Base-by-base conservation (phyloP, 2,888 invertebrate species). In the Cheilosia vernalis region DNA sequence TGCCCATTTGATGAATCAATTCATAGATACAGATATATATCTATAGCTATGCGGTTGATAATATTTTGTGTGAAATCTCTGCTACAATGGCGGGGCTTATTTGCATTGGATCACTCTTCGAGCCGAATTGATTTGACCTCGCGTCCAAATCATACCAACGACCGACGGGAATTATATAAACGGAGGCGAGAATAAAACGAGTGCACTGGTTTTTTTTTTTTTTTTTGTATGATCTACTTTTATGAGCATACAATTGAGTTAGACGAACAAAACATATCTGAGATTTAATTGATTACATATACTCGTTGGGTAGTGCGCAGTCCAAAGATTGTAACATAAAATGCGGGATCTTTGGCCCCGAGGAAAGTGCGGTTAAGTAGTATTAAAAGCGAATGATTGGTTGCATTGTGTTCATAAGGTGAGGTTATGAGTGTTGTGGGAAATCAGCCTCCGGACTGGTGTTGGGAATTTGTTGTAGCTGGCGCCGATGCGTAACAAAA, bases 91-190 rank as follows among this genome's bases (percentile, higher is more conserved):
- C 7, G n/a, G n/a, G 4, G 42, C 15, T 44, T 55, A 73, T 73
- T 73, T 73, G 63, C 73, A 63, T 73, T 64, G 74, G 74, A 64
- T 64, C 74, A 74, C 27, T 74, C 64, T 74, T 63, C 61, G n/a
- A 55, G 53, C 21, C 61, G 53, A 73, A 73, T 73, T 73, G 72
- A 73, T 63, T 53, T 44, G 72, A 63, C 61, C 72, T 73, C 72
- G 30, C 30, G 72, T 73, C 19, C 17, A 61, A 44, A 51, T 37
- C 37, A 33, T 33, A 15, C 33, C 37, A 69, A 51, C 33, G n/a
- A 37, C 33, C 56, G 56, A 58, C 60, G 47, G 58, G 33, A 58
- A 70, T 70, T 37, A 37, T 37, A 37, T 37, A 37, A 13, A 70
- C 58, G 24, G 24, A 49, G 33, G 49, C 56, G 47, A 44, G 69